These are phyloP conservation scores for Chitala chitala DNA, from an alignment of 2,113 vertebrate species.

Conservation along the genomic window DNA sequence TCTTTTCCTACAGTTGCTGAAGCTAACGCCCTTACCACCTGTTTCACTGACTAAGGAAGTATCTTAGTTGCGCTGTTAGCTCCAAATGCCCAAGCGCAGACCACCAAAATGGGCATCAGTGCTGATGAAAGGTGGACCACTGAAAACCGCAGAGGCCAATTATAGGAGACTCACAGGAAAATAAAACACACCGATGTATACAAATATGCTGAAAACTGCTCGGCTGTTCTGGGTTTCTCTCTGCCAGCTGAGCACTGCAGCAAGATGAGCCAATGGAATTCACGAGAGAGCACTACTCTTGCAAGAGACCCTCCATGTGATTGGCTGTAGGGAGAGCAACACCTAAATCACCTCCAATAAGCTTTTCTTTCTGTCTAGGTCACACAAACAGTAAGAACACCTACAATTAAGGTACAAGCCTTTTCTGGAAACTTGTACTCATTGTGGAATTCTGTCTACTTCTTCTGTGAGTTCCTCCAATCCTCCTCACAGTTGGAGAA, in stretches of 20 bases:
- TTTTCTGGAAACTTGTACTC: too few relatives aligned
- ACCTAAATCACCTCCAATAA: neutral
- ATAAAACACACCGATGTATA: neutral
- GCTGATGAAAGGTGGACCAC: neutral
- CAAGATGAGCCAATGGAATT: neutral
- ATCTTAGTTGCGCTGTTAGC: neutral
- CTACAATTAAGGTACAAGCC: too few relatives aligned
- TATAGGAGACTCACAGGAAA: neutral
- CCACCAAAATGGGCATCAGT: neutral
- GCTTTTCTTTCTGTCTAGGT: neutral
- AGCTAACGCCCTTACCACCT: neutral
- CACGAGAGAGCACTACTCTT: neutral
- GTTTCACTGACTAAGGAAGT: neutral
- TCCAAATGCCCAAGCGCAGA: neutral
- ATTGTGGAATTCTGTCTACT: too few relatives aligned
- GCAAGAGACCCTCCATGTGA: neutral
- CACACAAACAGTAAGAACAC: too few relatives aligned
- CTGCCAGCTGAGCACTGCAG: neutral
- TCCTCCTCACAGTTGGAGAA: too few relatives aligned
- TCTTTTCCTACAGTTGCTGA: too few relatives aligned
- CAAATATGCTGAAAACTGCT: neutral
- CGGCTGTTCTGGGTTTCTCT: neutral
- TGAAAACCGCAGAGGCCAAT: neutral
- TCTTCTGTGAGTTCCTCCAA: too few relatives aligned
- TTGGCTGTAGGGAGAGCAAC: neutral